Evolutionary conservation across 2,888 invertebrate genomes (phyloP).

Genomic region (Drosophila falleni): DNA sequence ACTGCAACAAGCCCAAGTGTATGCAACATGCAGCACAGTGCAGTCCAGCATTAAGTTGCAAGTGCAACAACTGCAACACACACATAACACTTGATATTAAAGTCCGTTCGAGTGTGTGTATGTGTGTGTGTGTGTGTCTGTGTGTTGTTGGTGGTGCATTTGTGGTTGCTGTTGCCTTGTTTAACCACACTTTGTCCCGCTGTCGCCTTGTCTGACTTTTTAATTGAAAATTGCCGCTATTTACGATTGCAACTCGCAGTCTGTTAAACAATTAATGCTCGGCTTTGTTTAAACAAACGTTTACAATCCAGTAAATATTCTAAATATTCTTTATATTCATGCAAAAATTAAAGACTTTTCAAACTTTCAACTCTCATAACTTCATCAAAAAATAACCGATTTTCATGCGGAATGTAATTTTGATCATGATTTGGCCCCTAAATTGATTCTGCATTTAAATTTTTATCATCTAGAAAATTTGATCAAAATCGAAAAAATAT

Average conservation of each 20-base stretch:
- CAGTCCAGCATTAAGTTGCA: slow-evolving; percentile 33
- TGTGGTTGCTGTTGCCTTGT: slow-evolving; percentile 28
- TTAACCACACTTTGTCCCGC: slow-evolving; percentile 20
- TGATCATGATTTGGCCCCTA: too few species aligned
- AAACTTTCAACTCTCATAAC: too few species aligned
- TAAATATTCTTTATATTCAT: not conserved
- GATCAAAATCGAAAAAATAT: too few species aligned
- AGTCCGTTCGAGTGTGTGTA: slow-evolving; percentile 14
- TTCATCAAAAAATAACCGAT: too few species aligned
- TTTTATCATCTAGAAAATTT: too few species aligned
- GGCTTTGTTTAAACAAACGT: slow-evolving; percentile 1
- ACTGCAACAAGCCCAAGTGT: slow-evolving; percentile 38
- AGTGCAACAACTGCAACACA: slow-evolving; percentile 48
- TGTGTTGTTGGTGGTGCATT: slow-evolving; percentile 25
- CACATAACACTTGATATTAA: slow-evolving; percentile 61
- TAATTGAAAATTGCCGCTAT: slow-evolving; percentile 45
- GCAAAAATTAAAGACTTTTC: too few species aligned
- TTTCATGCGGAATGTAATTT: too few species aligned
- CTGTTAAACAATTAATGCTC: slow-evolving; percentile 19
- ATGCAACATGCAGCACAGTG: slow-evolving; percentile 51
- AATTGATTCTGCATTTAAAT: too few species aligned
- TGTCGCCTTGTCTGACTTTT: slow-evolving; percentile 21
- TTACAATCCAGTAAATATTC: not conserved
- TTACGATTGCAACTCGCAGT: slow-evolving; percentile 29
- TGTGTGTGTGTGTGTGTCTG: not conserved